A percentile compares a stretch with the other conserved stretches of the same genome.
Evolutionary conservation across 2,888 invertebrate species (phyloP).

Genomic region (Heterodera filipjevi): DNA sequence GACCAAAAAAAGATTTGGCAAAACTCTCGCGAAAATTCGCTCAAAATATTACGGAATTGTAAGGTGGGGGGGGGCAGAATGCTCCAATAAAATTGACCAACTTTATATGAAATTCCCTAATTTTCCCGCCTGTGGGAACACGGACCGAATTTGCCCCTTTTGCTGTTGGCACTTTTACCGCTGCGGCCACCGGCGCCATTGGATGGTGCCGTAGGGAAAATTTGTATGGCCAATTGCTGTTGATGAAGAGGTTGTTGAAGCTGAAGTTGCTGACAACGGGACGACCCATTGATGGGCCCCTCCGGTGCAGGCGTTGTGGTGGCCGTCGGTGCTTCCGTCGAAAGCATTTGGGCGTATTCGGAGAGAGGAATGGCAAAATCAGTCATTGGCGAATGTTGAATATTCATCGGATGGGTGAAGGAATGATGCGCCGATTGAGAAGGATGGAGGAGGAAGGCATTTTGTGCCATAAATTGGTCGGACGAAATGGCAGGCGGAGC

Average conservation of each 20-base stretch:
- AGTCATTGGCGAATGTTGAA: neutral
- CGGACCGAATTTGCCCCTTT: slow-evolving; percentile 20
- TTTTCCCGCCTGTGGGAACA: neutral
- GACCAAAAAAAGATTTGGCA: no score
- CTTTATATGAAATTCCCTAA: neutral
- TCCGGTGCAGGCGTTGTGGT: neutral
- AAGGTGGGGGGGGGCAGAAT: neutral
- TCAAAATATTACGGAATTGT: neutral
- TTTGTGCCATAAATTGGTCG: slow-evolving; percentile 6
- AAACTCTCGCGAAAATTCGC: neutral
- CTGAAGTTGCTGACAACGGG: neutral
- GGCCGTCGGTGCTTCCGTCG: neutral
- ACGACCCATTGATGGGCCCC: neutral
- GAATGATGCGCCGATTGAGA: neutral
- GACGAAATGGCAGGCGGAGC: neutral
- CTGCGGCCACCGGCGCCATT: slow-evolving; percentile 15
- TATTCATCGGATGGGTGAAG: neutral
- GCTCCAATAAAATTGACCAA: neutral
- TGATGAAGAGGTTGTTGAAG: neutral
- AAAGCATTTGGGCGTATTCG: neutral
- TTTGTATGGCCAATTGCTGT: slow-evolving; percentile 7
- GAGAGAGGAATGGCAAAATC: neutral
- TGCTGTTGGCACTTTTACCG: slow-evolving; percentile 15
- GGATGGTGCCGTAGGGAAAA: neutral
- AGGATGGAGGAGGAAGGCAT: slow-evolving; percentile 3